Base-by-base conservation (phyloP, 1,140 invertebrate genomes). In the Drosophila orena region DNA sequence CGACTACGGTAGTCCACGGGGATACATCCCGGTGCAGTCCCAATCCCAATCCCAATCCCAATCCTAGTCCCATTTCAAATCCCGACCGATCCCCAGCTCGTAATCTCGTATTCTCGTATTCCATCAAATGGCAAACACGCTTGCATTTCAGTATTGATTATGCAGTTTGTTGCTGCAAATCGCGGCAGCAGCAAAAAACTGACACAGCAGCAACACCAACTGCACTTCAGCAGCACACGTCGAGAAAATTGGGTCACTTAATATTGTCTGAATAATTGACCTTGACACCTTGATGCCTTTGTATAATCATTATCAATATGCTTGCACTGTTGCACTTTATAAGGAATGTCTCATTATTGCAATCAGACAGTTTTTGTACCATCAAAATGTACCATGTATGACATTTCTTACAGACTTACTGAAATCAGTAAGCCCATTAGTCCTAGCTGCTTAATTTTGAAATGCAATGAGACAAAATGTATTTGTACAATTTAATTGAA, bases 81-180 rank as follows among this genome's bases (percentile, higher is more conserved):
- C 37, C 30, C 54, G 12, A 27, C 6, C 58, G 27, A 10, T n/a
- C 17, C 37, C 37, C 73, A 62, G 70, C 81, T 69, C 60, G 68
- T 66, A 17, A 20, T 37, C 30, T 10, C 30, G 30, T 66, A 22
- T 27, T 37, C 8, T 30, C 30, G 30, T 66, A 22, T 27, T 37
- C 68, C 68, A 43, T 34, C 77, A 86, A 84, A 85, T 78, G 69
- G 69, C 81, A 79, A 86, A 70, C 83, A 88, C 79, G 84, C 76
- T 86, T 69, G 53, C 70, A 68, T 79, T 88, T 83, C 79, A 88
- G 83, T 88, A 88, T 88, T 88, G 84, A 88, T 88, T 88, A 88
- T 88, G 84, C 83, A 88, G 79, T 81, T 86, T 88, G 83, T 79
- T 86, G 75, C 78, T 83, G 78, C 83, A 88, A 85, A 86, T 85